Evolutionary conservation across 2,888 invertebrate species (phyloP).

Genomic region (Limnephilus lunatus): DNA sequence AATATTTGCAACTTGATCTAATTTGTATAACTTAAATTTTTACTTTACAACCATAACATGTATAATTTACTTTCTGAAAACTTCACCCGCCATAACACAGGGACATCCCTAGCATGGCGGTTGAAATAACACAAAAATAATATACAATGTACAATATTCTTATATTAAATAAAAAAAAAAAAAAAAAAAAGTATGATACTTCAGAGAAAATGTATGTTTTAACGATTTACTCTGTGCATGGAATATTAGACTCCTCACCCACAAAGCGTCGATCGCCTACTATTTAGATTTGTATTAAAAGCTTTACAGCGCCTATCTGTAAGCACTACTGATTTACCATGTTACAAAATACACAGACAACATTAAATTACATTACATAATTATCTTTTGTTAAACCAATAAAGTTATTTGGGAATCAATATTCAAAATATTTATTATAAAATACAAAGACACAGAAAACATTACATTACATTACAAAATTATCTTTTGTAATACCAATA

Average conservation of each 20-base stretch:
- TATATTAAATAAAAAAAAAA: too few relatives aligned
- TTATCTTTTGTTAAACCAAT: not conserved
- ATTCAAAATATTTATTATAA: not conserved
- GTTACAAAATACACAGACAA: not conserved
- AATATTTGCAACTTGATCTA: too few relatives aligned
- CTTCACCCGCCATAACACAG: too few relatives aligned
- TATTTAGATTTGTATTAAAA: not conserved
- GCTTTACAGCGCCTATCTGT: too few relatives aligned
- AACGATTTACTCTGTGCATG: not conserved
- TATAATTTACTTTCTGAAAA: too few relatives aligned
- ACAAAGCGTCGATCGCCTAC: not conserved
- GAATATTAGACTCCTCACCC: not conserved
- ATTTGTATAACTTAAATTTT: too few relatives aligned
- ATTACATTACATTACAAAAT: not conserved
- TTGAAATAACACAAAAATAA: too few relatives aligned
- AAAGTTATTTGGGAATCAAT: not conserved
- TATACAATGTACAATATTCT: too few relatives aligned
- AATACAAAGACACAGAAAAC: not conserved
- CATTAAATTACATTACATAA: not conserved
- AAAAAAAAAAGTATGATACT: too few relatives aligned
- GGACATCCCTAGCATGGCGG: too few relatives aligned
- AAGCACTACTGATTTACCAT: not conserved
- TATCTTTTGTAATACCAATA: not conserved
- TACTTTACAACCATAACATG: too few relatives aligned
- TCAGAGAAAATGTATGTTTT: not conserved